A percentile compares a stretch with the other conserved stretches of the same genome.
These are phyloP conservation scores for Nothoprocta pentlandii DNA, from an alignment of 2,113 vertebrate genomes.

Conservation along the genomic window DNA sequence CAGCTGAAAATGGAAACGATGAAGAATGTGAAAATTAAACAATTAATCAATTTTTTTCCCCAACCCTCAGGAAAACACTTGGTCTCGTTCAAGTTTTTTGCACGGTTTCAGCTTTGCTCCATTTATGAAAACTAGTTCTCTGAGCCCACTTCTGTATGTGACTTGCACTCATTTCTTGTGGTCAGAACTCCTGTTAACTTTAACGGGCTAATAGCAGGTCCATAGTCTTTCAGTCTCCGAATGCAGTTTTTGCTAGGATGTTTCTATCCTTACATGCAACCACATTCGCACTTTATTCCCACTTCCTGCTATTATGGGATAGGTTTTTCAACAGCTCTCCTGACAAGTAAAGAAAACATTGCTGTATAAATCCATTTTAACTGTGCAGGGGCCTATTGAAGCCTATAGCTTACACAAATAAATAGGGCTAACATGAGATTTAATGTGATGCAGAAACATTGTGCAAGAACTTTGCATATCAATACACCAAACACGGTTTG, in stretches of 20 bases:
- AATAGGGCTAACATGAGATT: background rate
- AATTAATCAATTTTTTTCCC: conserved; percentile 67
- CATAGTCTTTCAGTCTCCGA: background rate
- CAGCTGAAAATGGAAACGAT: conserved; percentile 54
- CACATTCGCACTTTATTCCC: background rate
- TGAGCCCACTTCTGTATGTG: background rate
- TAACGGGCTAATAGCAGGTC: background rate
- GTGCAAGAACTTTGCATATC: background rate
- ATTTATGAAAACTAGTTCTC: background rate
- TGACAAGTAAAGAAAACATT: conserved; percentile 14
- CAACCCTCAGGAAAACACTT: conserved; percentile 49
- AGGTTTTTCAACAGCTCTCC: background rate
- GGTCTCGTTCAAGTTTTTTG: background rate
- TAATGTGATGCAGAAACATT: background rate
- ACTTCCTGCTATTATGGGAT: background rate
- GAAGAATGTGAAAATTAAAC: conserved; percentile 70
- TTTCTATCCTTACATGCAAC: background rate
- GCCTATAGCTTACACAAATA: background rate
- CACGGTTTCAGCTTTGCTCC: conserved; percentile 49
- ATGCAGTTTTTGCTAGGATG: background rate
- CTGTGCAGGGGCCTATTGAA: background rate
- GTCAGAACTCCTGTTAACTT: background rate
- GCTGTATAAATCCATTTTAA: background rate
- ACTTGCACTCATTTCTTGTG: background rate
- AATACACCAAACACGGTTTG: background rate